phyloP scores from a whole-genome alignment of 2,797 vertebrate genomes.

The Hydrophis major region DNA sequence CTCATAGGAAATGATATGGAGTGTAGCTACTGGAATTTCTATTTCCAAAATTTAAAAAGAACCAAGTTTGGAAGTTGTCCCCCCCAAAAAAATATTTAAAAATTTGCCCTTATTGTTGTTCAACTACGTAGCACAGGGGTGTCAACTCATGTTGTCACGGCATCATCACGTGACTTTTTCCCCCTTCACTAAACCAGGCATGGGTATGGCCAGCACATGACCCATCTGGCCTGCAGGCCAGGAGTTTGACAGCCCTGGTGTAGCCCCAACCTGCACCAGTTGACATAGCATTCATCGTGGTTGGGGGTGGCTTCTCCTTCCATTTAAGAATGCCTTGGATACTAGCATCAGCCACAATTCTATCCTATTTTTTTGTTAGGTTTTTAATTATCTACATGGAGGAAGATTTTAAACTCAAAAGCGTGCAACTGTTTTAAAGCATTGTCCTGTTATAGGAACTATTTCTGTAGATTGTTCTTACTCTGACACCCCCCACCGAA shows the following conservation, averaged over 20 bases:
- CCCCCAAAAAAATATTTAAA: neutral
- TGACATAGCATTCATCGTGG: neutral
- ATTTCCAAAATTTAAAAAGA: neutral
- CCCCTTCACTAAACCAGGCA: no score
- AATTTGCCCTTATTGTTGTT: neutral
- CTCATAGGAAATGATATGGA: neutral
- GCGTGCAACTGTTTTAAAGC: neutral
- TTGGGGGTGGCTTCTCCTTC: neutral
- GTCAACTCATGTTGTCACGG: no score
- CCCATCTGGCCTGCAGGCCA: no score
- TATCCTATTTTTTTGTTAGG: neutral
- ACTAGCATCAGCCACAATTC: neutral
- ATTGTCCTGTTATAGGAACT: neutral
- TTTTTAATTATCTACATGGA: neutral
- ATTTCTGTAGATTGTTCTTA: neutral
- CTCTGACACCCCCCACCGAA: neutral
- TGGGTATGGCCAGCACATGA: no score
- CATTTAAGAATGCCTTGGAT: neutral
- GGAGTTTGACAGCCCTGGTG: no score
- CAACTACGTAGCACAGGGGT: neutral
- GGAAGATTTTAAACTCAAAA: neutral
- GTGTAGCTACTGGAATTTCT: neutral
- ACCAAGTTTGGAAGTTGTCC: neutral
- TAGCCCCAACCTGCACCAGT: neutral
- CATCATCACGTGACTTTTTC: no score